phyloP scores from a whole-genome alignment of 2,113 vertebrate genomes.

The Pseudois nayaur region DNA sequence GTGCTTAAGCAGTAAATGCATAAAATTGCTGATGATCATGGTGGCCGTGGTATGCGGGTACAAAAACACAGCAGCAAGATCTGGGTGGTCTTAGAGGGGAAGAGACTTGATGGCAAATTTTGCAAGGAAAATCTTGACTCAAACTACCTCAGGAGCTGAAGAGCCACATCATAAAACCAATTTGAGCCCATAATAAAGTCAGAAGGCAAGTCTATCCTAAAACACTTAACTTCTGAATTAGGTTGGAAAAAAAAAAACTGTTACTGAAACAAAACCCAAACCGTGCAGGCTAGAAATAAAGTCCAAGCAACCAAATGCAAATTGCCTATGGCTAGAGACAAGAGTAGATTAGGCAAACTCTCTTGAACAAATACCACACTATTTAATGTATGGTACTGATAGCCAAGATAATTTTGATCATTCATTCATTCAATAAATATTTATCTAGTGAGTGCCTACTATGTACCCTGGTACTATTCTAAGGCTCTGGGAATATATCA shows the following conservation, averaged over 20 bases:
- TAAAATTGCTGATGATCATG: background rate
- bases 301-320: background rate
- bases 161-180: background rate
- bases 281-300: background rate
- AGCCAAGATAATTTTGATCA: background rate
- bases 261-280: background rate
- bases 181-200: background rate
- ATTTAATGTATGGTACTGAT: background rate
- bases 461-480: background rate
- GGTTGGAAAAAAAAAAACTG: background rate
- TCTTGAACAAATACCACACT: background rate
- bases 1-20: background rate
- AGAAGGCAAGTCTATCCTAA: slow-evolving; percentile 5
- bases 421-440: background rate
- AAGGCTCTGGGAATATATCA: background rate
- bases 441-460: background rate
- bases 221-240: background rate
- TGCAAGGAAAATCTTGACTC: background rate
- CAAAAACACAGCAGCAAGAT: background rate
- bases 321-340: background rate
- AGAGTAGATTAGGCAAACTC: background rate
- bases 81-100: background rate
- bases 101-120: background rate
- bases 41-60: background rate
- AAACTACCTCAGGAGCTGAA: background rate